Evolutionary conservation across 2,888 invertebrate species (phyloP).

Genomic region (Trichogramma dendrolimi): DNA sequence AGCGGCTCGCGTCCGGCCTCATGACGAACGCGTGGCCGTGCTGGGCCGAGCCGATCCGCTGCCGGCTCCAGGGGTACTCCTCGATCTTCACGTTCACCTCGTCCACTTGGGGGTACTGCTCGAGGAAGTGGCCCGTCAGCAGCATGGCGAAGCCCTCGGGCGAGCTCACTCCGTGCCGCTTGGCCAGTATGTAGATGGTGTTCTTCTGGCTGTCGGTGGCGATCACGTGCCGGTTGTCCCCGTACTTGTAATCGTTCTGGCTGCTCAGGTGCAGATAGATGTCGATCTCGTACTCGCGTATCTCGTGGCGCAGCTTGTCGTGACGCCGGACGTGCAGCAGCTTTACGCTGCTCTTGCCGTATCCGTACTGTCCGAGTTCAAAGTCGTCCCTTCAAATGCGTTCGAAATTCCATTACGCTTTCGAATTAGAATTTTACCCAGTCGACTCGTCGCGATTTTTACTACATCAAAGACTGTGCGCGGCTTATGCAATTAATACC

Average conservation of each 20-base stretch:
- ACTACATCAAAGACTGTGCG: not conserved
- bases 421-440: not conserved
- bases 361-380: slow-evolving; percentile 63
- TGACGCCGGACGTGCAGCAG: slow-evolving; percentile 68
- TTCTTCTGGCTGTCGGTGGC: slow-evolving; percentile 83
- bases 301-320: slow-evolving; percentile 61
- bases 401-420: not conserved
- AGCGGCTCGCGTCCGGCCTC: slow-evolving; percentile 64
- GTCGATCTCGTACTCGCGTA: slow-evolving; percentile 71
- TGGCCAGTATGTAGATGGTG: slow-evolving; percentile 74
- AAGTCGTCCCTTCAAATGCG: slow-evolving; percentile 49
- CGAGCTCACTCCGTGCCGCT: slow-evolving; percentile 70
- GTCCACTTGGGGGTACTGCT: slow-evolving; percentile 70
- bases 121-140: slow-evolving; percentile 71
- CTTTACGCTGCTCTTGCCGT: slow-evolving; percentile 73
- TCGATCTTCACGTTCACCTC: slow-evolving; percentile 67
- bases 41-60: slow-evolving; percentile 54
- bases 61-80: slow-evolving; percentile 74
- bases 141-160: slow-evolving; percentile 74
- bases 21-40: slow-evolving; percentile 78
- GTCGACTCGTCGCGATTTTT: not conserved
- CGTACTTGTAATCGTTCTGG: slow-evolving; percentile 67
- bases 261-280: slow-evolving; percentile 68
- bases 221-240: slow-evolving; percentile 76
- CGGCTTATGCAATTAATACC: not conserved